phyloP scores from a whole-genome alignment of 2,888 invertebrate species.

The Hydrotaea cyrtoneurina region DNA sequence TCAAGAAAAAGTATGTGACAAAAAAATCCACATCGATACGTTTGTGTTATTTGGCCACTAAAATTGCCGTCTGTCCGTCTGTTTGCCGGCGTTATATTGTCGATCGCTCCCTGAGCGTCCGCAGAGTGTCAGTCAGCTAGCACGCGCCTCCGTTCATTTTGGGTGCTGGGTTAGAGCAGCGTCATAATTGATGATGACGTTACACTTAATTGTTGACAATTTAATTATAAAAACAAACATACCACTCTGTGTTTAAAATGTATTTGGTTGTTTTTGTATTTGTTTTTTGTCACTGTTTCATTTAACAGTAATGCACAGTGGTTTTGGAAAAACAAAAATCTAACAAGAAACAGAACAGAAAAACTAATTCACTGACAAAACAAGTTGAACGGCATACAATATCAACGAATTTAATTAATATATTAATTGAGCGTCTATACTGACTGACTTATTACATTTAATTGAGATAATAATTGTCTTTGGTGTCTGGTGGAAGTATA shows the following conservation, averaged over 20 bases:
- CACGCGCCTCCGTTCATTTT: slow-evolving; percentile 31
- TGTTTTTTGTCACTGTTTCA: background rate
- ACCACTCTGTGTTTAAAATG: slow-evolving; percentile 34
- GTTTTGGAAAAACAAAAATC: no score
- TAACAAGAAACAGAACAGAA: no score
- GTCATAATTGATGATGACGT: slow-evolving; percentile 29
- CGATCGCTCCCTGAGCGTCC: no score
- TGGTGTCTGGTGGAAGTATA: no score
- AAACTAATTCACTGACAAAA: no score
- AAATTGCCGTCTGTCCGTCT: background rate
- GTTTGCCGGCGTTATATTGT: background rate
- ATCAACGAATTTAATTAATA: no score
- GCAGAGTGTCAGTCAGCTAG: background rate
- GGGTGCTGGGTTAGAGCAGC: background rate
- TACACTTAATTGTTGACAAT: slow-evolving; percentile 48
- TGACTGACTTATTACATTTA: no score
- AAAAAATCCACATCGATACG: slow-evolving; percentile 1
- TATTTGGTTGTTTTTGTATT: slow-evolving; percentile 1
- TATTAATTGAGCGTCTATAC: no score
- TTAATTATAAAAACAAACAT: slow-evolving; percentile 28
- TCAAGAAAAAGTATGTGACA: slow-evolving; percentile 13
- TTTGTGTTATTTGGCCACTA: background rate
- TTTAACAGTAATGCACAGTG: background rate
- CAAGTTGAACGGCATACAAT: no score
- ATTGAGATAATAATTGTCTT: no score